A percentile compares a stretch with the other conserved stretches of the same genome.
Evolutionary conservation across 2,888 invertebrate genomes (phyloP).

Genomic region (Tuta absoluta): DNA sequence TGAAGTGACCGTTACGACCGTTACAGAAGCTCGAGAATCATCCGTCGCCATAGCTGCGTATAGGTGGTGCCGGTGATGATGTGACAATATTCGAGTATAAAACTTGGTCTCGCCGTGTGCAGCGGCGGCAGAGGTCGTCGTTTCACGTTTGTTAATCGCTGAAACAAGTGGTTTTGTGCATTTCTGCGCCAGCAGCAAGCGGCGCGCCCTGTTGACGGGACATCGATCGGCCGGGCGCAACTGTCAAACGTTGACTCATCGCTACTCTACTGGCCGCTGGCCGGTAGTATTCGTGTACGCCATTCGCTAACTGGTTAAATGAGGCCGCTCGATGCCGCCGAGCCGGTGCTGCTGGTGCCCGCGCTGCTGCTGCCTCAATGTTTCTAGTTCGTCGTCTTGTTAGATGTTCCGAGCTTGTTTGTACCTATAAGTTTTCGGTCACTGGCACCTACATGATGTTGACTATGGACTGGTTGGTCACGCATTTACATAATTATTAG

Average conservation of each 20-base stretch:
- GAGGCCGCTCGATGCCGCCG: slow-evolving; percentile 6
- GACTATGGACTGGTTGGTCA: neutral
- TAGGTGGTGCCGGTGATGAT: slow-evolving; percentile 68
- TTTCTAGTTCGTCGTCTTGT: neutral
- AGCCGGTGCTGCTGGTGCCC: neutral
- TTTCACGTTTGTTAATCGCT: slow-evolving; percentile 2
- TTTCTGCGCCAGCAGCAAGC: slow-evolving; percentile 40
- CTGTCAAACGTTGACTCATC: slow-evolving; percentile 80
- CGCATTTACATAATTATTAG: neutral
- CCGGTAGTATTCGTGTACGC: slow-evolving; percentile 65
- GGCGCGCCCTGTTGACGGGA: slow-evolving; percentile 63
- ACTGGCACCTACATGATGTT: neutral
- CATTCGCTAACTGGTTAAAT: slow-evolving; percentile 51
- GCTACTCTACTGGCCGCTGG: slow-evolving; percentile 44
- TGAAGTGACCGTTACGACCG: slow-evolving; percentile 39
- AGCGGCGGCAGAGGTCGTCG: slow-evolving; percentile 28
- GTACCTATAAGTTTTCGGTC: neutral
- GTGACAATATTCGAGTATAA: slow-evolving; percentile 59
- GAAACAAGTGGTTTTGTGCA: slow-evolving; percentile 55
- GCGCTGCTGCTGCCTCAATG: neutral
- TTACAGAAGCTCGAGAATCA: slow-evolving; percentile 57
- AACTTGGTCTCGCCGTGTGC: slow-evolving; percentile 42
- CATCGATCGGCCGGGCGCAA: slow-evolving; percentile 78
- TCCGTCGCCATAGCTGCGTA: slow-evolving; percentile 68
- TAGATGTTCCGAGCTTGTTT: neutral